phyloP scores from a whole-genome alignment of 2,888 invertebrate genomes.

The Aphodius sticticus region DNA sequence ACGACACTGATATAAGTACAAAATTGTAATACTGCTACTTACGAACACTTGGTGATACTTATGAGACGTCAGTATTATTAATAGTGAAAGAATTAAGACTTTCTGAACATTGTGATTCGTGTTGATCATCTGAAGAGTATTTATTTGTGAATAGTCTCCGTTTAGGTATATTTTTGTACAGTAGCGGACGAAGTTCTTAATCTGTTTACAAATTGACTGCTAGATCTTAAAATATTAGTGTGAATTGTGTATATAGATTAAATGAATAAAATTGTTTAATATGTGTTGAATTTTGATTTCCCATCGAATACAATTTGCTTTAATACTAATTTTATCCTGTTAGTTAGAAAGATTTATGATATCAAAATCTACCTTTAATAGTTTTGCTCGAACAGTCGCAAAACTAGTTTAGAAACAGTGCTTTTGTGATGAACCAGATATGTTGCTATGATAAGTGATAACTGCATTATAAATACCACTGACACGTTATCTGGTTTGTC shows the following conservation, averaged over 20 bases:
- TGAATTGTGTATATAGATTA: conserved; percentile 4
- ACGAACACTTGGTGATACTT: background rate
- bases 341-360: no score
- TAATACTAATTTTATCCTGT: no score
- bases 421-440: no score
- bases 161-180: background rate
- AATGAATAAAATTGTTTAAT: background rate
- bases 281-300: background rate
- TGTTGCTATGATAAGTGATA: no score
- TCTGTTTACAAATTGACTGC: background rate
- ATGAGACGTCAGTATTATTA: background rate
- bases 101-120: background rate
- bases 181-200: conserved; percentile 4
- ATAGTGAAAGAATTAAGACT: background rate
- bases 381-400: no score
- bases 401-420: no score
- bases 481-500: no score
- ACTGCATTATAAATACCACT: no score
- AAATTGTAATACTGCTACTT: conserved; percentile 8
- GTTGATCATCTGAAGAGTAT: background rate
- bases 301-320: no score
- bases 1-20: conserved; percentile 14
- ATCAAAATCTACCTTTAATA: no score
- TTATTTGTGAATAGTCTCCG: background rate
- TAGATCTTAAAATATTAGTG: background rate